Evolutionary conservation across 2,888 invertebrate species (phyloP), one percentile per base, ranked within the genome.

Genomic region (Cyclophora albipunctata): DNA sequence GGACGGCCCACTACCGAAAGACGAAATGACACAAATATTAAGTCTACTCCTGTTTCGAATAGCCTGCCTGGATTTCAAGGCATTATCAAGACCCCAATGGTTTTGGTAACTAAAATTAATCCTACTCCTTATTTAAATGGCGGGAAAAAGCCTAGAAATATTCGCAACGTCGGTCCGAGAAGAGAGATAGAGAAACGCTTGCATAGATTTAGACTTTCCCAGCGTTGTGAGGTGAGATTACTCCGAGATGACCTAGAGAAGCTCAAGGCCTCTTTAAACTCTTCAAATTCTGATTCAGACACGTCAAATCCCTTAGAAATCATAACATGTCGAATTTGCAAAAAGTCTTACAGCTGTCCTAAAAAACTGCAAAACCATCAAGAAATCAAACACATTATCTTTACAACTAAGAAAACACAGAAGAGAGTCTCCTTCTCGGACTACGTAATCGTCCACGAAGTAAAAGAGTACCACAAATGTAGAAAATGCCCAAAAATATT

Each of bases 381-480:
- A 35, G 63, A 70, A 37, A 82, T 78, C 3, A 84, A 85, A 41
- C 87, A 87, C 50, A 76, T 78, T 62, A 70, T 84, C 5, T 65
- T 79, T 0, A 37, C 37, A 37, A 76, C 71, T 37, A 69, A 71
- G 0, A 83, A 81, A 47, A 63, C 76, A 0, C 77, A 67, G 45
- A 87, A 86, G 45, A 66, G 73, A 2, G 87, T 88, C 0, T 84
- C 84, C 0, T 87, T 88, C 57, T 83, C 84, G 0, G 82, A 86
- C 5, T 69, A 79, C 3, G 74, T 86, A 0, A 79, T 76, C n/a
- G 63, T 87, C 2, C 85, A 87, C 3, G 80, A 83, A 55, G 67
- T 85, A 0, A 73, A 68, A 45, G 78, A 82, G 49, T 84, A 84
- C 50, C 81, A 85, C 43, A 75, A 76, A 52, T 87, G 88, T 54